phyloP scores from a whole-genome alignment of 2,113 vertebrate species.

The Rousettus leschenaultii region DNA sequence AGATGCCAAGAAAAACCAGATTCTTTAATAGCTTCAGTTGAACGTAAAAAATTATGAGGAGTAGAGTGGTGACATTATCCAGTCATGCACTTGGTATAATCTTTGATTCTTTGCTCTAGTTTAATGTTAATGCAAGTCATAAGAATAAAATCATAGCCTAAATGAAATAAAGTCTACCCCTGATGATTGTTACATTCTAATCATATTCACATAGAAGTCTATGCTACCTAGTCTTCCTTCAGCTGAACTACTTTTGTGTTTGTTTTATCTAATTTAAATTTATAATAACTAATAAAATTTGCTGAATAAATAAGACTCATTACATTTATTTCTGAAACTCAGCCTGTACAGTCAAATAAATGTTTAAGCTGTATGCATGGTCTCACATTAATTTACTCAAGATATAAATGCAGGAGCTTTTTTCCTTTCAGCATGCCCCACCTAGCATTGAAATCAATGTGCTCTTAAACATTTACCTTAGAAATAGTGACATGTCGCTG shows the following conservation, averaged over 20 bases:
- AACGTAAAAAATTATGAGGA: background rate
- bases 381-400: background rate
- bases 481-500: background rate
- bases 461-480: background rate
- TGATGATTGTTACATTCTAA: slow-evolving; percentile 19
- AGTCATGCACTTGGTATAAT: slow-evolving; percentile 29
- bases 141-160: slow-evolving; percentile 50
- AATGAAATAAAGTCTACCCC: slow-evolving; percentile 51
- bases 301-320: background rate
- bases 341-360: background rate
- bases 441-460: background rate
- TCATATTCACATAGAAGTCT: background rate
- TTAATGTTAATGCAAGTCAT: slow-evolving; percentile 61
- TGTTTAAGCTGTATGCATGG: background rate
- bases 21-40: background rate
- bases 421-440: background rate
- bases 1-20: background rate
- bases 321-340: background rate
- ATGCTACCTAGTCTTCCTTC: background rate
- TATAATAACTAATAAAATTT: background rate
- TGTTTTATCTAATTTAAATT: background rate
- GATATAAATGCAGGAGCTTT: background rate
- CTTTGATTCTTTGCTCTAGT: slow-evolving; percentile 55
- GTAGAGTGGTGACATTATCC: slow-evolving; percentile 17
- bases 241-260: background rate